Conservation (phyloP, 2,797 vertebrate species). For the Tenualosa thibaudeaui region DNA sequence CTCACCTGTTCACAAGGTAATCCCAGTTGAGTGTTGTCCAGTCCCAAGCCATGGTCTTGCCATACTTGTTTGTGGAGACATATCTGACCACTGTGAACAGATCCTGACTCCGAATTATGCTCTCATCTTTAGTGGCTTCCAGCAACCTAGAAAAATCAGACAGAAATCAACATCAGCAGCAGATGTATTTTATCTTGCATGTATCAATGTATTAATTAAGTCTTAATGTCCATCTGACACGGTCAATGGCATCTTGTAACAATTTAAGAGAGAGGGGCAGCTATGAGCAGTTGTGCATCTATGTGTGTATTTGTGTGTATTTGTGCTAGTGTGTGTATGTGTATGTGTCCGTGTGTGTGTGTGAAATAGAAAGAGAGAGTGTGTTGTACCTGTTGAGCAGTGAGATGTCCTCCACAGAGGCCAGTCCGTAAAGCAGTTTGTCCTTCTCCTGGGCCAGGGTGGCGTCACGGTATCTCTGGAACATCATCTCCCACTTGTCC, state of each 20-base stretch:
- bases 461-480: constrained; percentile 75
- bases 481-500: constrained; percentile 81
- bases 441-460: constrained; percentile 94
- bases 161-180: neutral
- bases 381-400: constrained; percentile 81
- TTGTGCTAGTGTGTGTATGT: neutral
- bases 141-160: constrained; percentile 65
- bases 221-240: neutral
- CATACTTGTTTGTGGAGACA: constrained; percentile 84
- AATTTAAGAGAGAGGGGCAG: neutral
- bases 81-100: constrained; percentile 90
- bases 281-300: neutral
- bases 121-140: constrained; percentile 75
- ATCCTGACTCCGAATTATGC: constrained; percentile 87
- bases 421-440: constrained; percentile 91
- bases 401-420: constrained; percentile 78
- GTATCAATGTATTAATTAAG: neutral
- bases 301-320: neutral
- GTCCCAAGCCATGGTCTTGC: constrained; percentile 92
- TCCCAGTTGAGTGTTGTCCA: constrained; percentile 96
- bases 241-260: neutral
- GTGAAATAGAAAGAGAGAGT: neutral
- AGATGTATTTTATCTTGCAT: neutral
- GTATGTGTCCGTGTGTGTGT: neutral
- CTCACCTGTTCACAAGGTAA: constrained; percentile 86